Conservation (phyloP, 2,888 invertebrate species). For the Rosalia funebris region DNA sequence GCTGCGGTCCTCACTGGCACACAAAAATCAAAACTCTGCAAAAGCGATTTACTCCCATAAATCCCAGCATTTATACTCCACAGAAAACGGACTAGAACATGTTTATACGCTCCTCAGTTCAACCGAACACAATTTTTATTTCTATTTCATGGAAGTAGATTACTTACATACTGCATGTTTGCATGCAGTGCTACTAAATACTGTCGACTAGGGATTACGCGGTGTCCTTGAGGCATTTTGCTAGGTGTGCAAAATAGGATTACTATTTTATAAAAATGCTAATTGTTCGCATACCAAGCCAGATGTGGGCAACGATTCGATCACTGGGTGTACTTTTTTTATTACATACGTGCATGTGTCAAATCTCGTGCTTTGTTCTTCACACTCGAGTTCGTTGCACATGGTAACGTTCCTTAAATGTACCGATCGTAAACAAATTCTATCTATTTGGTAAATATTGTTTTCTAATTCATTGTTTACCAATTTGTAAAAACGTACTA, state of each 20-base stretch:
- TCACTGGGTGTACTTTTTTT: background rate
- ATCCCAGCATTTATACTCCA: background rate
- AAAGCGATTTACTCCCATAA: background rate
- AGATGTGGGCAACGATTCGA: constrained; percentile 12
- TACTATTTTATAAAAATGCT: constrained; percentile 25
- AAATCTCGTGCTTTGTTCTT: background rate
- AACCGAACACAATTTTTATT: background rate
- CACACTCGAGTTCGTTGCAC: background rate
- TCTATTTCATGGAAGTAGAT: constrained; percentile 2
- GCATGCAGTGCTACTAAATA: constrained; percentile 9
- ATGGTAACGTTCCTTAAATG: background rate
- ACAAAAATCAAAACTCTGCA: too few relatives aligned
- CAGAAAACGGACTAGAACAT: background rate
- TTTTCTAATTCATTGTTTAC: too few relatives aligned
- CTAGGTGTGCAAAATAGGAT: constrained; percentile 24
- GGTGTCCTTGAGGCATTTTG: constrained; percentile 16
- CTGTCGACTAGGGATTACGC: constrained; percentile 13
- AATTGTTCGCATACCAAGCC: constrained; percentile 21
- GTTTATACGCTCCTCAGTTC: background rate
- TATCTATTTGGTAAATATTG: too few relatives aligned
- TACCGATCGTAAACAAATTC: too few relatives aligned
- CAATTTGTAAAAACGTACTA: too few relatives aligned
- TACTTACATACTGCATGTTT: constrained; percentile 18
- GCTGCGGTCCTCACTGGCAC: too few relatives aligned
- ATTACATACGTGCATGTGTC: background rate